phyloP scores from a whole-genome alignment of 1,140 invertebrate genomes.

The Ganaspis sp. region DNA sequence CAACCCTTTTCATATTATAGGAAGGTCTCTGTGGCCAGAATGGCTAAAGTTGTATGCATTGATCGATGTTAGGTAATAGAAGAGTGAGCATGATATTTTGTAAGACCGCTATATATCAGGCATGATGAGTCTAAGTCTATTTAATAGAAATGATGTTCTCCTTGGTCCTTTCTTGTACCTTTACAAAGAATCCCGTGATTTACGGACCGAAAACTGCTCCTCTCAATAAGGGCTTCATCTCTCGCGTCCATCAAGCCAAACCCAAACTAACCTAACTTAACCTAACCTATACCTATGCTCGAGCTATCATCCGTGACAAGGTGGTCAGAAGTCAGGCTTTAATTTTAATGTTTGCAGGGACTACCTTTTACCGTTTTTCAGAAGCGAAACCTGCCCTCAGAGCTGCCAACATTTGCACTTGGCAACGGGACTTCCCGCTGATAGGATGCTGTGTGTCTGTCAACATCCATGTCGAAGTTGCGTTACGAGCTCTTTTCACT shows the following conservation, averaged over 20 bases:
- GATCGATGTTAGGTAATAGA: too few relatives aligned
- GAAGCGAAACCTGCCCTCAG: constrained; percentile 6
- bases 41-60: too few relatives aligned
- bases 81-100: too few relatives aligned
- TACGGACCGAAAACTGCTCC: background rate
- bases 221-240: background rate
- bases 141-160: background rate
- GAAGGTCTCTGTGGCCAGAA: too few relatives aligned
- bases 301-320: background rate
- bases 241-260: too few relatives aligned
- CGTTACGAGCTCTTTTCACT: constrained; percentile 14
- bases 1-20: too few relatives aligned
- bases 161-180: background rate
- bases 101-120: background rate
- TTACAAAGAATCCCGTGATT: background rate
- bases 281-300: background rate
- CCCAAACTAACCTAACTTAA: too few relatives aligned
- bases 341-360: background rate
- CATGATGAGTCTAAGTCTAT: constrained; percentile 9
- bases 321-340: too few relatives aligned
- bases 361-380: background rate
- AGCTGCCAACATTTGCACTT: constrained; percentile 24
- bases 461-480: constrained; percentile 33
- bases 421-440: constrained; percentile 21
- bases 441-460: constrained; percentile 12